A percentile compares a stretch with the other conserved stretches of the same genome.
phyloP scores from a whole-genome alignment of 2,113 vertebrate species.

The Candoia aspera region DNA sequence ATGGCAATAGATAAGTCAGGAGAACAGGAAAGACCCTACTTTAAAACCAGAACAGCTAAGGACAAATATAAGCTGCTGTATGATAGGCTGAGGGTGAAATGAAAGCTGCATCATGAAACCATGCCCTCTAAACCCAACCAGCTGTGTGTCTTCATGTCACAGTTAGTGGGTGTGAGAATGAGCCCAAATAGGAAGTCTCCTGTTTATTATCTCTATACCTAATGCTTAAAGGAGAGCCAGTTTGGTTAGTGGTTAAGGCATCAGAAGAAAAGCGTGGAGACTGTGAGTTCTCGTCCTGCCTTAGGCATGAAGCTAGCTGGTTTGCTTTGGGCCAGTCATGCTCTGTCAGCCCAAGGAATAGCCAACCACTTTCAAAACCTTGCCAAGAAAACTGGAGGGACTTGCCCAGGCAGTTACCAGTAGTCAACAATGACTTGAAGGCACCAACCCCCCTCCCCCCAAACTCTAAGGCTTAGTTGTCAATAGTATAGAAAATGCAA shows the following conservation, averaged over 20 bases:
- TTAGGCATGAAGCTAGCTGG: neutral
- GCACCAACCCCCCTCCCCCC: too few species aligned
- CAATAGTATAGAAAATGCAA: neutral
- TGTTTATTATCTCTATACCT: neutral
- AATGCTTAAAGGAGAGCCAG: neutral
- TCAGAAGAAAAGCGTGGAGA: neutral
- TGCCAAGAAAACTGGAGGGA: neutral
- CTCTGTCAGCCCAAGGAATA: too few species aligned
- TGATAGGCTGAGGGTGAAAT: neutral
- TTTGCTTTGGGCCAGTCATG: neutral
- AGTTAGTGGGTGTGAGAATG: neutral
- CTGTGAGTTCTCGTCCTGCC: neutral
- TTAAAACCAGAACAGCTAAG: neutral
- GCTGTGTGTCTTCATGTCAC: neutral
- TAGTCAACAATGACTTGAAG: neutral
- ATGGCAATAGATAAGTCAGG: neutral
- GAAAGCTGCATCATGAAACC: neutral
- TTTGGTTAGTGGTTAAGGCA: neutral
- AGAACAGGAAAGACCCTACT: neutral
- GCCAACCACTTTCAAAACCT: neutral
- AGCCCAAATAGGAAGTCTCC: neutral
- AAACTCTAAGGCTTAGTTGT: neutral
- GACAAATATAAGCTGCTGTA: neutral
- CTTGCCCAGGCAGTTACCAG: neutral
- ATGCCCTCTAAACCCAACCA: neutral